Base-by-base conservation (phyloP, 2,888 invertebrate genomes). In the Listrodromus nycthemerus region DNA sequence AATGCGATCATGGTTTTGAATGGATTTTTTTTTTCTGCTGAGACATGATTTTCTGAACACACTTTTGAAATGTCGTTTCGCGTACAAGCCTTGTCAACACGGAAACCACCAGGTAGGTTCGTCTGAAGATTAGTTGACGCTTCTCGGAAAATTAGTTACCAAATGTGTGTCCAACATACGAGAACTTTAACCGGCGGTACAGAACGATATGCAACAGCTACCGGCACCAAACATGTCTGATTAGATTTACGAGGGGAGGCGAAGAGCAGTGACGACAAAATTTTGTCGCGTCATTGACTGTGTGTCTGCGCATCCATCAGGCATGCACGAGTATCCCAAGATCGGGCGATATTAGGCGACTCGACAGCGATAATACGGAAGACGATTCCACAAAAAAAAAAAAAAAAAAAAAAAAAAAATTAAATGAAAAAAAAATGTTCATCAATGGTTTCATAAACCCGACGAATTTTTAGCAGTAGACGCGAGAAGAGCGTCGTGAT, bases 361-460 rank as follows among this genome's bases (percentile, higher is more conserved):
- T 69, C 30, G 45, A 67, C 10, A 48, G 8, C 48, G 24, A 10
- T 1, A 3, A 21, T 27, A 10, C 21, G 41, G 33, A 37, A n/a
- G 55, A 71, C 13, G 16, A 50, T 37, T 37, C 37, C 2, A 37
- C 37, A 10, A 1, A 37, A 37, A 37, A 37, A 33, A 33, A 37
- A 30, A 30, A 30, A 30, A 30, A 30, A 30, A 1, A 30, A 30
- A 30, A 10, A 37, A 0, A 37, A 37, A 37, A 10, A 37, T 37
- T 8, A 37, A 16, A n/a, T 27, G 13, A 45, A 55, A 61, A 79
- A 80, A 74, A 80, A n/a, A n/a, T n/a, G n/a, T 0, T 66, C 52
- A 63, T 50, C 24, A n/a, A 76, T 83, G 71, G 80, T 80, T 83
- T 80, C n/a, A 80, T 83, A 67, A 71, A 13, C 30, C 16, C 24